Evolutionary conservation across 2,888 invertebrate genomes (phyloP), one percentile per base, ranked within the genome.

Genomic region (Thera obeliscata): DNA sequence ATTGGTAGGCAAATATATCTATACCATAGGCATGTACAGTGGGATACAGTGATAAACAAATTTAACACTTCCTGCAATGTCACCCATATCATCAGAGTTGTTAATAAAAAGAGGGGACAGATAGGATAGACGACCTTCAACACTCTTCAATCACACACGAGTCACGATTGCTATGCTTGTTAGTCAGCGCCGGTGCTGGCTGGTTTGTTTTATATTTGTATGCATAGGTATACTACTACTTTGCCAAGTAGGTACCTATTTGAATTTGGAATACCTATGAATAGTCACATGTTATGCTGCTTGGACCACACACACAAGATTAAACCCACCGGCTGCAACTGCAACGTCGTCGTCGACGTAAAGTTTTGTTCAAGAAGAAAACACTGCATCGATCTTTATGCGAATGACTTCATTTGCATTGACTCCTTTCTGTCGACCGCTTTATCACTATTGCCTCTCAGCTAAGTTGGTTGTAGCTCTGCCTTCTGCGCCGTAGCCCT

Each of bases 101-200:
- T 72, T 78, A 80, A 81, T 81, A 66, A 74, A 75, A 74, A 69
- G 76, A 78, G 78, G 78, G 65, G 65, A 54, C 62, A 58, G 55
- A 22, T 58, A 54, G 80, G 81, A 77, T 75, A 67, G 61, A 69
- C 56, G 76, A 69, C 80, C 83, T 83, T 81, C 77, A 62, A 49
- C 68, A 35, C 54, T 49, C 62, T 52, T 55, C 55, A 59, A 71
- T 61, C 55, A 55, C 36, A n/a, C 56, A 9, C 56, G 43, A 57
- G 57, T 70, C 71, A 74, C 66, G 74, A 71, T 12, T 36, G 36
- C 12, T 22, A 46, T 57, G 43, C 38, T 55, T 55, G 38, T 56
- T 11, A 56, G 38, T 38, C 56, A 56, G 9, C 9, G 43, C 43
- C 6, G 7, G 12, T 41, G 11, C 12, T 12, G n/a, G 56, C 12